A percentile compares a stretch with the other conserved stretches of the same genome.
phyloP scores from a whole-genome alignment of 2,797 vertebrate genomes.

The Macropodus opercularis region DNA sequence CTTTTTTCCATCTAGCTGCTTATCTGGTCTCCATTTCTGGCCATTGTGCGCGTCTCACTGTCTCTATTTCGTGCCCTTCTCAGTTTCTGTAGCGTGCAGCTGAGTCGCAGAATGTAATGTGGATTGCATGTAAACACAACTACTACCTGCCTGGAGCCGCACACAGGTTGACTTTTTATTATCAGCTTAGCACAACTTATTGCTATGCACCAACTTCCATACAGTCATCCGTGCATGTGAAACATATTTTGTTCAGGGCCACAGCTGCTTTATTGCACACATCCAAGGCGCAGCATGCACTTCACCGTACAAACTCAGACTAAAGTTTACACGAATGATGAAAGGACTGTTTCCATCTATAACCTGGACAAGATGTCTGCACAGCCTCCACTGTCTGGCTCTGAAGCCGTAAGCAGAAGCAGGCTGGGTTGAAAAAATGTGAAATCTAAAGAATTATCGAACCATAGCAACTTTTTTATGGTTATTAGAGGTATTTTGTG shows the following conservation, averaged over 20 bases:
- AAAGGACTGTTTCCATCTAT: slow-evolving; percentile 47
- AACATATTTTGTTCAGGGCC: slow-evolving; percentile 21
- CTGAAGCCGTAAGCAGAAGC: slow-evolving; percentile 19
- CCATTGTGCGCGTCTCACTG: slow-evolving; percentile 12
- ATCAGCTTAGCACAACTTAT: background rate
- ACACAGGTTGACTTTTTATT: background rate
- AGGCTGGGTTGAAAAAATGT: background rate
- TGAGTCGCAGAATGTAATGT: background rate
- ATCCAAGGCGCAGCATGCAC: slow-evolving; percentile 33
- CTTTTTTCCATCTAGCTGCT: slow-evolving; percentile 33
- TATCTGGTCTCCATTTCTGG: slow-evolving; percentile 33
- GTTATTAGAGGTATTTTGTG: too few species aligned
- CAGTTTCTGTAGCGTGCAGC: slow-evolving; percentile 21
- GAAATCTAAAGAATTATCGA: too few species aligned
- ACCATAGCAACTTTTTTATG: too few species aligned
- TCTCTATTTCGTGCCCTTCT: slow-evolving; percentile 22
- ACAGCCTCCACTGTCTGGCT: slow-evolving; percentile 17
- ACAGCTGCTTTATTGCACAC: slow-evolving; percentile 25
- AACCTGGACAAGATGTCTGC: slow-evolving; percentile 40
- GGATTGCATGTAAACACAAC: slow-evolving; percentile 18
- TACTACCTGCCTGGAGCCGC: slow-evolving; percentile 15
- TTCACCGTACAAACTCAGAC: slow-evolving; percentile 35
- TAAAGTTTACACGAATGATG: slow-evolving; percentile 39
- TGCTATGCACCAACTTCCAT: background rate
- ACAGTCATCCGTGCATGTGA: slow-evolving; percentile 16